These are phyloP conservation scores for Fregata magnificens DNA, from an alignment of 2,113 vertebrate species.

Conservation along the genomic window DNA sequence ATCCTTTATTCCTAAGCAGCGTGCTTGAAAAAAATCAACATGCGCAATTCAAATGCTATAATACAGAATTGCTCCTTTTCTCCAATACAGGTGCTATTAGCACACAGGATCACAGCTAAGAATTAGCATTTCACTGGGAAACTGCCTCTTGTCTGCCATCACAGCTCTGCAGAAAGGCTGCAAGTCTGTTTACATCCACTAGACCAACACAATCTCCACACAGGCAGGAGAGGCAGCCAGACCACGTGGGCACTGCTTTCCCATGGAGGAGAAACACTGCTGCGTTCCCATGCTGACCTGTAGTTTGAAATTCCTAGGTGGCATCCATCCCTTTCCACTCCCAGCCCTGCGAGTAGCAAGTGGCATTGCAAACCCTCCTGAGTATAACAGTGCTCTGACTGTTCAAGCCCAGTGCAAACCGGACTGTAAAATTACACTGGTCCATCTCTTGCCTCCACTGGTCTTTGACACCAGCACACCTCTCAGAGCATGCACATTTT, in stretches of 20 bases:
- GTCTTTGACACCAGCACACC: neutral
- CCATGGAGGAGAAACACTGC: neutral
- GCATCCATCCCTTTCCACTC: neutral
- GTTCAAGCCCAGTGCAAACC: neutral
- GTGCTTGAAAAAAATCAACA: neutral
- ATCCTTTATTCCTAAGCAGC: neutral
- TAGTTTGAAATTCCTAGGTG: neutral
- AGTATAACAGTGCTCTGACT: neutral
- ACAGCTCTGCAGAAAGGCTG: neutral
- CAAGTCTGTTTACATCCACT: neutral
- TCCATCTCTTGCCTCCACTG: neutral
- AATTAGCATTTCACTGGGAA: neutral
- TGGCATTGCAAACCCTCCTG: neutral
- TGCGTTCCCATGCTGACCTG: neutral
- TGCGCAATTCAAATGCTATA: accelerated
- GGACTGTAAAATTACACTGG: neutral
- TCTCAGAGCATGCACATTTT: neutral
- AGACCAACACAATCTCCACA: accelerated
- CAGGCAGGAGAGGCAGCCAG: neutral
- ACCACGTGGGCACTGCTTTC: accelerated
- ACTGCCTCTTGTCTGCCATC: neutral
- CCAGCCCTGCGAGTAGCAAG: neutral
- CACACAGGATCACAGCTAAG: neutral
- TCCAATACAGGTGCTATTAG: neutral
- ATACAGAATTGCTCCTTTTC: neutral